These are phyloP conservation scores for Graphium colonna DNA, from an alignment of 2,888 invertebrate genomes.

Conservation along the genomic window DNA sequence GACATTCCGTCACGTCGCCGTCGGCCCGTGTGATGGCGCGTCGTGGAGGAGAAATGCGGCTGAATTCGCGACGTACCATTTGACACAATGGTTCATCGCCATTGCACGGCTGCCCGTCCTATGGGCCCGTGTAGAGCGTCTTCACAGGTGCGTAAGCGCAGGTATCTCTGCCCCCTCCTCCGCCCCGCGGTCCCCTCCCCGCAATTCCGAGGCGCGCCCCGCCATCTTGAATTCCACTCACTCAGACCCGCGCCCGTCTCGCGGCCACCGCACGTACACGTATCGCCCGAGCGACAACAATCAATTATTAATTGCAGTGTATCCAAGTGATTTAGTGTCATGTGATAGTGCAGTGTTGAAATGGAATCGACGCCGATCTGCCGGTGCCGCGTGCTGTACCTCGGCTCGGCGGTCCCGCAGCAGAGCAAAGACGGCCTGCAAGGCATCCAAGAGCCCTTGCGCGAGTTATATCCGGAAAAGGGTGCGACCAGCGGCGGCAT, in stretches of 20 bases:
- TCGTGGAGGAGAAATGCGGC: constrained; percentile 65
- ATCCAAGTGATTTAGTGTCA: constrained; percentile 62
- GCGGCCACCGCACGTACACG: constrained; percentile 62
- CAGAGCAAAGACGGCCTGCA: constrained; percentile 98
- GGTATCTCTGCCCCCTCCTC: constrained; percentile 41
- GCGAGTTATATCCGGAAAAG: constrained; percentile 97
- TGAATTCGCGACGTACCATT: constrained; percentile 72
- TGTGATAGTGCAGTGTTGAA: constrained; percentile 72
- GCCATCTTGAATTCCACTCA: constrained; percentile 79
- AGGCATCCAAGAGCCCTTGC: constrained; percentile 97
- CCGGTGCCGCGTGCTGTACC: constrained; percentile 96
- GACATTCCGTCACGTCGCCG: constrained; percentile 69
- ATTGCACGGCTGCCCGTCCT: constrained; percentile 38
- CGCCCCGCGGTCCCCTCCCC: constrained; percentile 33
- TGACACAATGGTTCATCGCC: constrained; percentile 77
- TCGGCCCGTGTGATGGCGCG: constrained; percentile 43
- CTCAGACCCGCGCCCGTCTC: constrained; percentile 73
- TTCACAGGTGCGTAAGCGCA: constrained; percentile 72
- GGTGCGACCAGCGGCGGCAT: constrained; percentile 94
- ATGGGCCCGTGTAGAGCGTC: constrained; percentile 45
- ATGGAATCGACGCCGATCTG: constrained; percentile 95
- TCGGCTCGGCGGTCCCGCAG: constrained; percentile 97
- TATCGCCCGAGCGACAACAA: constrained; percentile 35
- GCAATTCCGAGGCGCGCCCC: constrained; percentile 38
- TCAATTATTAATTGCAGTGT: constrained; percentile 48